phyloP scores from a whole-genome alignment of 2,888 invertebrate species.

The Diadegma fenestrale region DNA sequence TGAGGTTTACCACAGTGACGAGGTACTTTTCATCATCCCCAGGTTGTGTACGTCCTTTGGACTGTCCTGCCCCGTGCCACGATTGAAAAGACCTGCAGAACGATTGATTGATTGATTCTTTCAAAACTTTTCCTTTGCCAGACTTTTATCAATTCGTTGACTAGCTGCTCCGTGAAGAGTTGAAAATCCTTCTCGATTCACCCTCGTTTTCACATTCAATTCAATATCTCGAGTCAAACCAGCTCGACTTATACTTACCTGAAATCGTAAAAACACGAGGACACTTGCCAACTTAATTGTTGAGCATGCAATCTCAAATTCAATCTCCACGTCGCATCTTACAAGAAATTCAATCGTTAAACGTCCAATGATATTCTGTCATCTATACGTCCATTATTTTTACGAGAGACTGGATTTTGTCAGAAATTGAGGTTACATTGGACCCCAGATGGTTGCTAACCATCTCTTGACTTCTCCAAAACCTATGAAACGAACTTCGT shows the following conservation, averaged over 20 bases:
- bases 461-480: conserved; percentile 13
- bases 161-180: conserved; percentile 24
- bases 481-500: conserved; percentile 25
- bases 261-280: neutral
- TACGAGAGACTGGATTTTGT: neutral
- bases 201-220: neutral
- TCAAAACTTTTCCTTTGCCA: conserved; percentile 50
- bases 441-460: conserved; percentile 14
- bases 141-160: conserved; percentile 51
- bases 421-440: conserved; percentile 31
- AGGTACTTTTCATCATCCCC: conserved; percentile 56
- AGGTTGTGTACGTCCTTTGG: conserved; percentile 12
- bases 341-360: neutral
- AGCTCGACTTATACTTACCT: neutral
- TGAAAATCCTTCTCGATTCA: conserved; percentile 22
- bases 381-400: conserved; percentile 9
- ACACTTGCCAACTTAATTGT: neutral
- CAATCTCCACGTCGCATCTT: neutral
- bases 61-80: conserved; percentile 30
- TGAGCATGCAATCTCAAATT: neutral
- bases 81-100: conserved; percentile 51
- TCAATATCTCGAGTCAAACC: neutral
- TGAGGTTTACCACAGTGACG: conserved; percentile 53
- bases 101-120: conserved; percentile 64
- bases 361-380: neutral